These are phyloP conservation scores for Ctenosaura bakeri DNA, from an alignment of 2,797 vertebrate species.

Conservation along the genomic window DNA sequence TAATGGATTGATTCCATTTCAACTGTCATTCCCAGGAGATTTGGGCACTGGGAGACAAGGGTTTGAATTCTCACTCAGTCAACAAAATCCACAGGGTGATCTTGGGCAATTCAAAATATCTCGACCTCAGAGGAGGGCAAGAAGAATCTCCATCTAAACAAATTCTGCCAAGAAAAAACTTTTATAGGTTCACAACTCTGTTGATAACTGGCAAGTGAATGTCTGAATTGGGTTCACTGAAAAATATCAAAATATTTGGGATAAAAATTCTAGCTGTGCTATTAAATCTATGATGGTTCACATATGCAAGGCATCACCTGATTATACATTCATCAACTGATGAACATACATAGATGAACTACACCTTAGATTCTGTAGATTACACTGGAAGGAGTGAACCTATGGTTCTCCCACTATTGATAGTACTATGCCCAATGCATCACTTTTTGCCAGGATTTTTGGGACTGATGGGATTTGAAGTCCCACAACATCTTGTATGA, in stretches of 20 bases:
- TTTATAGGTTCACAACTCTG: too few species aligned
- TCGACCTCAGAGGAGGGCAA: too few species aligned
- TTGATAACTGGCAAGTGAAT: neutral
- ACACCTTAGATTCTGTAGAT: neutral
- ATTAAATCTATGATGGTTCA: neutral
- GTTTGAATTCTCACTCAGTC: too few species aligned
- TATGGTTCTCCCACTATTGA: neutral
- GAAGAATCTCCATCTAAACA: too few species aligned
- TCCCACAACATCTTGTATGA: neutral
- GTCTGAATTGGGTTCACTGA: rapidly evolving
- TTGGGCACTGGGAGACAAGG: too few species aligned
- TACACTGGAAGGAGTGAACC: neutral
- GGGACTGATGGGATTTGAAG: neutral
- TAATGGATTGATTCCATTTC: too few species aligned
- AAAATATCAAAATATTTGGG: neutral
- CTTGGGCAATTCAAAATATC: too few species aligned
- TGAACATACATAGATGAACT: neutral
- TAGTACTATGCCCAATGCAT: too few species aligned
- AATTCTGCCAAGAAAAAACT: too few species aligned
- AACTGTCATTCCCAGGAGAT: too few species aligned
- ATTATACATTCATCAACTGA: neutral
- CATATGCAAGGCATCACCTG: neutral
- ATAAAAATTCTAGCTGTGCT: neutral
- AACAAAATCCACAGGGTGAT: too few species aligned
- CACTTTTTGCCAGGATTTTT: neutral